Evolutionary conservation across 2,113 vertebrate genomes (phyloP).

Genomic region (Carollia perspicillata): DNA sequence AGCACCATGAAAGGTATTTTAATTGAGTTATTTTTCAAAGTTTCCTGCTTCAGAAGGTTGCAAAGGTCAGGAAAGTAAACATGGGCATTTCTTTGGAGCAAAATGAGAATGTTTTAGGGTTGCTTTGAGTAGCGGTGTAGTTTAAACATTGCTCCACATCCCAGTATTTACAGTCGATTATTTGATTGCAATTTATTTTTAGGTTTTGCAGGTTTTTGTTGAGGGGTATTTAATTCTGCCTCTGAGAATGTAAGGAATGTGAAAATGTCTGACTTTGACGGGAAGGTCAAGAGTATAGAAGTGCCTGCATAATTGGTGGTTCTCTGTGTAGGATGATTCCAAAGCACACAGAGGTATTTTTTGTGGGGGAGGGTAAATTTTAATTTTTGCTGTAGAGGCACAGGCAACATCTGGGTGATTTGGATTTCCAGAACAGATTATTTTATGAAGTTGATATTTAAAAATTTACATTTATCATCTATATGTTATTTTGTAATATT

Average conservation of each 20-base stretch:
- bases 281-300: background rate
- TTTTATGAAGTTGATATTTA: background rate
- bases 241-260: conserved; percentile 17
- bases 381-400: background rate
- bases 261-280: background rate
- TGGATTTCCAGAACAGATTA: background rate
- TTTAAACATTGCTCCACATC: background rate
- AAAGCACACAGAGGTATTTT: background rate
- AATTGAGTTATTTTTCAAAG: background rate
- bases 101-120: background rate
- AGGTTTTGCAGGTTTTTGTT: conserved; percentile 5
- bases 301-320: background rate
- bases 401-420: background rate
- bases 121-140: background rate
- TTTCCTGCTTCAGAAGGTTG: background rate
- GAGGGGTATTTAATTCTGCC: conserved; percentile 5
- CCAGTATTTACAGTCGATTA: background rate
- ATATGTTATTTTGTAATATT: background rate
- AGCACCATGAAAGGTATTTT: background rate
- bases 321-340: background rate
- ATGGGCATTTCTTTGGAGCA: background rate
- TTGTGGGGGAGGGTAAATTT: background rate
- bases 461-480: background rate
- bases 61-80: background rate
- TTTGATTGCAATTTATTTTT: background rate